Percentiles rank a stretch among this genome's conserved stretches.
Conservation (phyloP, 2,797 vertebrate species). For the Rhinella marina region DNA sequence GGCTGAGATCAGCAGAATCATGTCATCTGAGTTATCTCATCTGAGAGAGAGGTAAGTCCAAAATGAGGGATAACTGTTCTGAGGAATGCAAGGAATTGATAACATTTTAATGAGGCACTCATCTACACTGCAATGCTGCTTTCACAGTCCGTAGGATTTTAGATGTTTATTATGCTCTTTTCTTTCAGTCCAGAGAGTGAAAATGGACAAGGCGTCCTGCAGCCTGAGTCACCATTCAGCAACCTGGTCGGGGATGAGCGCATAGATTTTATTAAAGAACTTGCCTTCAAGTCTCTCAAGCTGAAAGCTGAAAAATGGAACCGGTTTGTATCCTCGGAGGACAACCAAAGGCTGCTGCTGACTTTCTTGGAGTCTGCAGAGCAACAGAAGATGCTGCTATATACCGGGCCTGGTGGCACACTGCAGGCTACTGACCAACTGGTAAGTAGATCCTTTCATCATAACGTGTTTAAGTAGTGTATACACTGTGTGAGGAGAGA, state of each 20-base stretch:
- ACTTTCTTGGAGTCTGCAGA: constrained; percentile 79
- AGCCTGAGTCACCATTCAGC: constrained; percentile 70
- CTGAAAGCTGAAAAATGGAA: constrained; percentile 85
- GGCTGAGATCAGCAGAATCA: neutral
- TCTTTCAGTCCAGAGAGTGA: neutral
- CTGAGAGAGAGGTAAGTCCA: constrained; percentile 23
- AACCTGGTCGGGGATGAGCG: constrained; percentile 76
- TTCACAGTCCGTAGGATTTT: neutral
- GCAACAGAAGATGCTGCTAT: constrained; percentile 73
- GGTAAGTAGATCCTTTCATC: constrained; percentile 66
- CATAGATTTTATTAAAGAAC: constrained; percentile 80
- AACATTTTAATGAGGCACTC: neutral
- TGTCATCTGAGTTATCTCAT: constrained; percentile 18
- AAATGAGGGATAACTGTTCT: neutral
- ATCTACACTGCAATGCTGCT: neutral
- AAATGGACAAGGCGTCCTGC: constrained; percentile 1
- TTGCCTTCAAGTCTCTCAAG: constrained; percentile 77
- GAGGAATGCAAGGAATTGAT: neutral
- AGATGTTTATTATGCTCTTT: neutral
- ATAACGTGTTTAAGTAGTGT: neutral
- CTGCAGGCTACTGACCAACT: constrained; percentile 76
- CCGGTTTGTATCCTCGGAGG: constrained; percentile 80
- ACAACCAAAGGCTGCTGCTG: constrained; percentile 80
- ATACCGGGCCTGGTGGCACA: constrained; percentile 78
- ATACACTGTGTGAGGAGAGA: neutral